Conservation (phyloP, 2,888 invertebrate genomes). For the Lottia scabra region DNA sequence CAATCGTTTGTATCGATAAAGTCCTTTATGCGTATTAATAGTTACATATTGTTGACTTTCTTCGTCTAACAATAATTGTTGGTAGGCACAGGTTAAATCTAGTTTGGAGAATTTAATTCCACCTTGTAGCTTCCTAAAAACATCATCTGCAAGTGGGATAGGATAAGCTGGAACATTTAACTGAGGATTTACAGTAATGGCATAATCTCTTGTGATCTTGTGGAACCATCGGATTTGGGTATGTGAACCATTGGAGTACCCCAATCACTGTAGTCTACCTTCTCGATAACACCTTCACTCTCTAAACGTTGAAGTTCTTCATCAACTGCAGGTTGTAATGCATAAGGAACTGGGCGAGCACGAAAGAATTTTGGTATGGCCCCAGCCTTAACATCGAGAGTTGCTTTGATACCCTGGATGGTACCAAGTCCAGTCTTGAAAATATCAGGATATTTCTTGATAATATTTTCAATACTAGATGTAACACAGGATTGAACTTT, state of each 20-base stretch:
- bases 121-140: conserved; percentile 39
- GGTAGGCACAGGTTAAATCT: conserved; percentile 23
- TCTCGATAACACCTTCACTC: conserved; percentile 26
- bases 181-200: too few species aligned
- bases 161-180: conserved; percentile 30
- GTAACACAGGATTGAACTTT: too few species aligned
- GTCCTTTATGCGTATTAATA: conserved; percentile 32
- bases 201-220: conserved; percentile 31
- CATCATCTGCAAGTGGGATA: conserved; percentile 22
- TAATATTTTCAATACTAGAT: too few species aligned
- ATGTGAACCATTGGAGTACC: conserved; percentile 46
- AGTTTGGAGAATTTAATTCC: conserved; percentile 31
- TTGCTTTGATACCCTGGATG: conserved; percentile 16
- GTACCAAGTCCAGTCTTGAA: conserved; percentile 6
- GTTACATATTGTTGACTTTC: conserved; percentile 21
- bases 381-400: conserved; percentile 13
- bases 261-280: conserved; percentile 36
- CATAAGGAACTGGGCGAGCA: conserved; percentile 33
- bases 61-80: conserved; percentile 29
- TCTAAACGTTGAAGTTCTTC: conserved; percentile 16
- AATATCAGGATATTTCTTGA: conserved; percentile 13
- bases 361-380: conserved; percentile 28
- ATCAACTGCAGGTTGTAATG: conserved; percentile 30
- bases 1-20: conserved; percentile 32
- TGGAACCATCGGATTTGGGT: conserved; percentile 34